A percentile compares a stretch with the other conserved stretches of the same genome.
Conservation (phyloP, 2,888 invertebrate genomes). For the Allacma fusca region DNA sequence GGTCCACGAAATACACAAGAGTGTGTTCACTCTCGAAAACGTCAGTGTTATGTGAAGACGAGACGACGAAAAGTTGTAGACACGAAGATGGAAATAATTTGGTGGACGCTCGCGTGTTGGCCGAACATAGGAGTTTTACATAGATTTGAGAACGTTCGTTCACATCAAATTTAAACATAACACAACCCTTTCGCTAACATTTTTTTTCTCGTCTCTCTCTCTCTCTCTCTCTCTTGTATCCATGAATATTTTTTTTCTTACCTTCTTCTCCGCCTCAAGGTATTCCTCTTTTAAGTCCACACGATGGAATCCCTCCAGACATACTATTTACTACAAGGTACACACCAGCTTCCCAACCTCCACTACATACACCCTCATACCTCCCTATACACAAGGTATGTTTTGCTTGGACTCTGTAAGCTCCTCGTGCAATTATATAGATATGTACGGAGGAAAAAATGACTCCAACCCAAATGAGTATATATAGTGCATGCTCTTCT, state of each 20-base stretch:
- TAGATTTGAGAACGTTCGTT: slow-evolving; percentile 30
- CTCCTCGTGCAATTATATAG: not conserved
- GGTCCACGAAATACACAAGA: not conserved
- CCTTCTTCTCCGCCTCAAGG: slow-evolving; percentile 25
- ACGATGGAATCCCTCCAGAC: slow-evolving; percentile 22
- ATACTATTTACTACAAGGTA: not conserved
- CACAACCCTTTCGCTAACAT: slow-evolving; percentile 34
- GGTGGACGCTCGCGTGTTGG: slow-evolving; percentile 14
- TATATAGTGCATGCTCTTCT: not conserved
- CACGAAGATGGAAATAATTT: slow-evolving; percentile 10
- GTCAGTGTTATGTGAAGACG: not conserved
- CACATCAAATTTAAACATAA: slow-evolving; percentile 36
- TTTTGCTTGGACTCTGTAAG: not conserved
- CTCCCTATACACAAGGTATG: not conserved
- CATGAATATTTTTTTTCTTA: slow-evolving; percentile 30
- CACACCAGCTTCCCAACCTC: too few relatives aligned
- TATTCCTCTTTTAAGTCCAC: slow-evolving; percentile 34
- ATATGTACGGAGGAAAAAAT: too few relatives aligned
- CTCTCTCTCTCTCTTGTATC: not conserved
- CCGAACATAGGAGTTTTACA: slow-evolving; percentile 4
- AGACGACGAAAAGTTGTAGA: slow-evolving; percentile 6
- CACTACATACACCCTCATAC: not conserved
- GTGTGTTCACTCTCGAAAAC: slow-evolving; percentile 16
- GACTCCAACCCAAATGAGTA: not conserved
- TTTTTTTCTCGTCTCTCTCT: too few relatives aligned